Conservation (phyloP, 2,113 vertebrate genomes). For the Lepisosteus osseus region DNA sequence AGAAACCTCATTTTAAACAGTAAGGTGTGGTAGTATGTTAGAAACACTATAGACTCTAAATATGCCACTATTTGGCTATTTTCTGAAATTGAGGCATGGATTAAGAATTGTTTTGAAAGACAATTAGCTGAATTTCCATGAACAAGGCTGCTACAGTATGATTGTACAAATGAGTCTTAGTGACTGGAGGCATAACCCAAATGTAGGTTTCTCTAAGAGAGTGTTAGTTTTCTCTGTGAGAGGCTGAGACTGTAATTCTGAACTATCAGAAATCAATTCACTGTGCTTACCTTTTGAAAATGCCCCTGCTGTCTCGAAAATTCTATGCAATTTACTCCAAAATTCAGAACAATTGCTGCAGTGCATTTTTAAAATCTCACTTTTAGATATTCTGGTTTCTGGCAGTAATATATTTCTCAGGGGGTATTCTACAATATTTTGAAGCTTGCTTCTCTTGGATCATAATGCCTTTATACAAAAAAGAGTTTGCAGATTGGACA, state of each 20-base stretch:
- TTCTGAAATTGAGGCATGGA: no score
- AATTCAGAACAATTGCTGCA: slow-evolving; percentile 52
- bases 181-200: no score
- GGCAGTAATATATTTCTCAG: slow-evolving; percentile 8
- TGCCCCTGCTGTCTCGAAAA: slow-evolving; percentile 49
- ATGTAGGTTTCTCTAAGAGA: neutral
- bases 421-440: neutral
- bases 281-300: slow-evolving; percentile 47
- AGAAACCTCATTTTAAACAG: no score
- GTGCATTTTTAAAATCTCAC: slow-evolving; percentile 45
- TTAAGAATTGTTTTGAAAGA: no score
- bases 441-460: neutral
- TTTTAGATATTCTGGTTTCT: neutral
- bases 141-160: no score
- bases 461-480: slow-evolving; percentile 1
- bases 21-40: no score
- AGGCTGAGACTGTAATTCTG: slow-evolving; percentile 45
- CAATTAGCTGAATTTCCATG: no score
- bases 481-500: neutral
- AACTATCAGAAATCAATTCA: slow-evolving; percentile 52
- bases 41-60: no score
- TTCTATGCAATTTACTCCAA: slow-evolving; percentile 56
- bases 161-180: no score
- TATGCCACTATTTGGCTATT: no score
- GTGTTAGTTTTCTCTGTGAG: slow-evolving; percentile 36